phyloP scores from a whole-genome alignment of 2,797 vertebrate genomes.

The Ptychadena robeensis region DNA sequence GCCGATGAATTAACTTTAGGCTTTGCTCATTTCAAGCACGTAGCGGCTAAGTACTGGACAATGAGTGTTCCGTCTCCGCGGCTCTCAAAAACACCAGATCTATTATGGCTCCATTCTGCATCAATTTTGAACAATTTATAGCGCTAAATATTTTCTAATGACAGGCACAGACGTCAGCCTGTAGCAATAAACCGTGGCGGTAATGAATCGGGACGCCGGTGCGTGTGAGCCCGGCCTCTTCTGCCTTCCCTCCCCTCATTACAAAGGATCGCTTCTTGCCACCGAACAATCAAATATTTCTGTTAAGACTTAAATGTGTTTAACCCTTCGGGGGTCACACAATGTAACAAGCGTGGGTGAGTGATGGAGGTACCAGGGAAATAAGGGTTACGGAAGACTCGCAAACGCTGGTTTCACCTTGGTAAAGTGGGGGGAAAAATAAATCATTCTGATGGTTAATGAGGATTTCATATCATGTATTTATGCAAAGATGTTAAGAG shows the following conservation, averaged over 20 bases:
- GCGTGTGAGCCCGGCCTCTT: neutral
- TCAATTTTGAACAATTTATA: constrained; percentile 60
- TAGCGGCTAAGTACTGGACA: constrained; percentile 37
- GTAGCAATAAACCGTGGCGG: constrained; percentile 56
- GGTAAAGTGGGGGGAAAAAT: neutral
- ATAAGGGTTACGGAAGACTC: neutral
- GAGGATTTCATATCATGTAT: constrained; percentile 11
- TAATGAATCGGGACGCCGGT: constrained; percentile 9
- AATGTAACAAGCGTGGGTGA: no score
- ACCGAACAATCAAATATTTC: constrained; percentile 22
- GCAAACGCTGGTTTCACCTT: neutral
- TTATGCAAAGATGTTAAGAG: neutral
- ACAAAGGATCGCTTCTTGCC: constrained; percentile 3
- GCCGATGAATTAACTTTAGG: neutral
- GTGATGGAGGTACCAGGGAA: neutral
- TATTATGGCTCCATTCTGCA: constrained; percentile 63
- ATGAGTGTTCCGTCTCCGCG: constrained; percentile 52
- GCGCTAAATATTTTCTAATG: constrained; percentile 64
- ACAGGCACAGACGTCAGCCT: constrained; percentile 38
- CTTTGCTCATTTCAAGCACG: constrained; percentile 31
- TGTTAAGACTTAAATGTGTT: constrained; percentile 14
- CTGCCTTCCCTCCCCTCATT: constrained; percentile 12
- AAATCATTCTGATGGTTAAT: neutral
- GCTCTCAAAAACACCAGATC: constrained; percentile 47
- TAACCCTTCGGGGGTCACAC: neutral